Base-by-base conservation (phyloP, 2,113 vertebrate genomes). In the Halcyon malimbica region DNA sequence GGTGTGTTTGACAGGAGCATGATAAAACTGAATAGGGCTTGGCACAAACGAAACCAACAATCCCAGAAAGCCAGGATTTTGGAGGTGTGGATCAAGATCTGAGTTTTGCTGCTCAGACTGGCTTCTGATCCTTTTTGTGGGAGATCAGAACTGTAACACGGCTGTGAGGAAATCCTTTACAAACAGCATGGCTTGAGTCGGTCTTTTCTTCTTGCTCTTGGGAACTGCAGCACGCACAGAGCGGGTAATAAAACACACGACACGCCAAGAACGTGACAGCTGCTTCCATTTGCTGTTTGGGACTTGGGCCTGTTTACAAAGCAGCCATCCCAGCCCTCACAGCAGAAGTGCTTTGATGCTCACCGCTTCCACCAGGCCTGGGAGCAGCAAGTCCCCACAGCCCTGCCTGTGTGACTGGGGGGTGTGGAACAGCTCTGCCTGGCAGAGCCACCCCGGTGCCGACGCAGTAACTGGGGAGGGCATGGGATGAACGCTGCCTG, bases 351-450 rank as follows among this genome's bases (percentile, higher is more conserved):
- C 84, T 59, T 63, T 25, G 54, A 39, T 63, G 68, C 41, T 53
- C 54, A 42, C 35, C 0, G 4, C 74, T 80, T 65, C 73, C 56
- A 39, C 29, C 70, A 0, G 0, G n/a, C n/a, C 74, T 51, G 1
- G 0, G 37, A 59, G 46, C 23, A 48, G 54, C 59, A 46, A 41
- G 35, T 28, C 37, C 16, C 18, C 0, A 2, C 2, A 0, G 2
- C 19, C 18, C 28, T 23, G 33, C 1, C 0, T 6, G 15, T 0
- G 2, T 21, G 76, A 20, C 0, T 2, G 20, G 4, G 50, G 63
- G 1, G 1, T 35, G 48, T 21, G 48, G 48, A 50, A 50, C 50
- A 62, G 79, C 51, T 28, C 31, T 33, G 44, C 15, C 50, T 23
- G 39, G 69, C 29, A 60, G 39, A 33, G 39, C 44, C 29, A 6